phyloP scores from a whole-genome alignment of 2,888 invertebrate species.

The Epiblema foenella region DNA sequence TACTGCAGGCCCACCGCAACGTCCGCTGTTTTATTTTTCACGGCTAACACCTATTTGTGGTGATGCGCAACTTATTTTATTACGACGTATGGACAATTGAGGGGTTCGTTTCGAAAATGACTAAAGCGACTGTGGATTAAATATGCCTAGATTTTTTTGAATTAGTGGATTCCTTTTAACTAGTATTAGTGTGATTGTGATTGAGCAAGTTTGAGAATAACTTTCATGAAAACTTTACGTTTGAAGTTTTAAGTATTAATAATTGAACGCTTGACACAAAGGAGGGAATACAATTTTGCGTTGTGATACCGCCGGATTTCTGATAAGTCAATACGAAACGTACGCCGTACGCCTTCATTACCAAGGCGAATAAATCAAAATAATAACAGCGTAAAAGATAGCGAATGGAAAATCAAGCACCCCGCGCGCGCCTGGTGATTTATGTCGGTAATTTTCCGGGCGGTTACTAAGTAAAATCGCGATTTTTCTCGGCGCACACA shows the following conservation, averaged over 20 bases:
- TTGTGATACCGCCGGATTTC: constrained; percentile 71
- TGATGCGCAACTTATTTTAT: constrained; percentile 69
- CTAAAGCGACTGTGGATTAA: background rate
- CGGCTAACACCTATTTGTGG: constrained; percentile 76
- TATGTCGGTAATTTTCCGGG: constrained; percentile 82
- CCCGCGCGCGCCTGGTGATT: constrained; percentile 70
- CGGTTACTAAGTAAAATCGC: constrained; percentile 82
- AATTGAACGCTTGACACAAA: constrained; percentile 37
- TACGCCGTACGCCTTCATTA: constrained; percentile 83
- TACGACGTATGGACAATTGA: constrained; percentile 60
- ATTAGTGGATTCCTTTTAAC: background rate
- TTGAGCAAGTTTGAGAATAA: background rate
- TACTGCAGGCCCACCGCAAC: constrained; percentile 61
- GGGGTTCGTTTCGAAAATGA: constrained; percentile 4
- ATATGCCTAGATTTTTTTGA: background rate
- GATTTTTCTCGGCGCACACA: constrained; percentile 82
- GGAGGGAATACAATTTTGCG: constrained; percentile 58
- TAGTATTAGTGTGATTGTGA: background rate
- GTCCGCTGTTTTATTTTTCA: constrained; percentile 68
- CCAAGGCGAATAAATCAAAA: constrained; percentile 81
- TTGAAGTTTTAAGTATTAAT: constrained; percentile 13
- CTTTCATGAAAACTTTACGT: background rate
- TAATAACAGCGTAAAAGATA: constrained; percentile 82
- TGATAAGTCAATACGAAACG: constrained; percentile 77
- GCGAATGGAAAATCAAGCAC: constrained; percentile 82